A percentile compares a stretch with the other conserved stretches of the same genome.
phyloP scores from a whole-genome alignment of 2,888 invertebrate species.

The Sesia bembeciformis region DNA sequence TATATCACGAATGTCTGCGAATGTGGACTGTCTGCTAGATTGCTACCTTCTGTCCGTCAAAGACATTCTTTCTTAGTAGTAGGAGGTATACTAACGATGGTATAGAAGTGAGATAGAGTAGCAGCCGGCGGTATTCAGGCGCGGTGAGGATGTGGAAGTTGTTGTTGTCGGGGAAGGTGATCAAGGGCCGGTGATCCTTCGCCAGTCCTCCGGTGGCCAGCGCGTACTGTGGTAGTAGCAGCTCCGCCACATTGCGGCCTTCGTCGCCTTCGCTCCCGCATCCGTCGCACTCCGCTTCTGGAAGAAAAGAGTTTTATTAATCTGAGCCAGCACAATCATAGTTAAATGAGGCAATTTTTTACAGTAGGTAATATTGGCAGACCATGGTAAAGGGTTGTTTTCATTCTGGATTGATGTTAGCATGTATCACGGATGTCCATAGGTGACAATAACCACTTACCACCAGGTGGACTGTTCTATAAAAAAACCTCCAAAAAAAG shows the following conservation, averaged over 20 bases:
- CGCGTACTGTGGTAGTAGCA: conserved; percentile 91
- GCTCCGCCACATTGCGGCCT: conserved; percentile 88
- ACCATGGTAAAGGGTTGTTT: too few relatives aligned
- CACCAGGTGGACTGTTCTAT: too few relatives aligned
- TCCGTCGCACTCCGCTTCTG: conserved; percentile 71
- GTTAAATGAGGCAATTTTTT: too few relatives aligned
- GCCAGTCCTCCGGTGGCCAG: conserved; percentile 95
- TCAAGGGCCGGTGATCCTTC: conserved; percentile 92
- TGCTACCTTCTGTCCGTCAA: too few relatives aligned
- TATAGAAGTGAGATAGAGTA: conserved; percentile 95
- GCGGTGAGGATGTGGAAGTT: conserved; percentile 89
- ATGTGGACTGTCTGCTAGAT: too few relatives aligned
- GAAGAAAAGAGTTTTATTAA: conserved; percentile 9
- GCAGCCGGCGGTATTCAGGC: conserved; percentile 91
- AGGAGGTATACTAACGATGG: conserved; percentile 85
- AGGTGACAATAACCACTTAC: too few relatives aligned
- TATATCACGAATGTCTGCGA: too few relatives aligned
- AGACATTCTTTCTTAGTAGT: too few relatives aligned
- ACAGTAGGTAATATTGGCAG: too few relatives aligned
- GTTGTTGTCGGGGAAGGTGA: conserved; percentile 95
- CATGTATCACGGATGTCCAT: too few relatives aligned
- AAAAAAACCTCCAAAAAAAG: too few relatives aligned
- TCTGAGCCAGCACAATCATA: not conserved
- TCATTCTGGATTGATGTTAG: too few relatives aligned
- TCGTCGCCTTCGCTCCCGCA: conserved; percentile 74